phyloP scores from a whole-genome alignment of 2,113 vertebrate species.

The Meleagris gallopavo region DNA sequence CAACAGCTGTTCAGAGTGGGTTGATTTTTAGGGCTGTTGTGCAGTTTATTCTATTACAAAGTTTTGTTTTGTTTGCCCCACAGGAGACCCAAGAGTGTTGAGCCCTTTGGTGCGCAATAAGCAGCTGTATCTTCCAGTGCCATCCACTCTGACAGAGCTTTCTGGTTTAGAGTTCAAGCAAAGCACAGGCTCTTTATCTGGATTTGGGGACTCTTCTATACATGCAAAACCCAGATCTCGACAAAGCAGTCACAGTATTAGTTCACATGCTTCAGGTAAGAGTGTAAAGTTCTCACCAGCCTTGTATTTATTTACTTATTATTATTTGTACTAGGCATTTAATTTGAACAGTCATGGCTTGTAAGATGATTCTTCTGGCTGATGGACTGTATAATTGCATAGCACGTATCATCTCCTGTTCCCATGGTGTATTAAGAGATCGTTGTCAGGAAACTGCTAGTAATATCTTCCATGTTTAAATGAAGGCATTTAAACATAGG shows the following conservation, averaged over 20 bases:
- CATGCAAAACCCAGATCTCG: constrained; percentile 69
- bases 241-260: constrained; percentile 66
- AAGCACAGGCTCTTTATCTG: constrained; percentile 51
- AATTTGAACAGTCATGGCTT: not conserved
- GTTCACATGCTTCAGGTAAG: constrained; percentile 61
- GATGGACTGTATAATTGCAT: not conserved
- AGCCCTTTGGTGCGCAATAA: constrained; percentile 69
- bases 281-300: not conserved
- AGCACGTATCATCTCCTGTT: not conserved
- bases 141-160: constrained; percentile 70
- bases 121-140: constrained; percentile 68
- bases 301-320: too few relatives aligned
- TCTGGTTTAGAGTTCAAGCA: constrained; percentile 71
- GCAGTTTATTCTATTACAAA: not conserved
- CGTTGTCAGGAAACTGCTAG: not conserved
- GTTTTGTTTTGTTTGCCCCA: constrained; percentile 26
- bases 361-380: not conserved
- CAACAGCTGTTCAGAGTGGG: not conserved
- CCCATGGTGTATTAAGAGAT: not conserved
- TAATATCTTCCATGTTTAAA: not conserved
- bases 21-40: not conserved
- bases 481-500: not conserved
- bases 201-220: constrained; percentile 66
- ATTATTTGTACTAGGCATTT: not conserved
- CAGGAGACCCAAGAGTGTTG: constrained; percentile 74